phyloP scores from a whole-genome alignment of 2,888 invertebrate genomes.

The Catocala fraxini region DNA sequence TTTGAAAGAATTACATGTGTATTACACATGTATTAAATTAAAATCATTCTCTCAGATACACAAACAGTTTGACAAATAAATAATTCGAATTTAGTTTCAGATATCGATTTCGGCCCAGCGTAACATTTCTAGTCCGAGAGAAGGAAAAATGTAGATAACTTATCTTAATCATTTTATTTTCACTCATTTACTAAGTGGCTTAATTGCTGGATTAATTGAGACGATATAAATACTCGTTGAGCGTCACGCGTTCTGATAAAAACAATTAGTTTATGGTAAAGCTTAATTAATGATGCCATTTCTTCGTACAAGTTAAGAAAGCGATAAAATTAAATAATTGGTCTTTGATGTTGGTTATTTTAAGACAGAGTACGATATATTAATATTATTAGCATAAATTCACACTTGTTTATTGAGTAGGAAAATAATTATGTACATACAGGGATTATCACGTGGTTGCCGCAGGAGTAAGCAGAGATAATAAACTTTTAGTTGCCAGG shows the following conservation, averaged over 20 bases:
- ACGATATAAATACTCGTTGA: slow-evolving; percentile 49
- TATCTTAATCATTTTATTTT: slow-evolving; percentile 49
- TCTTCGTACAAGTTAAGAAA: slow-evolving; percentile 29
- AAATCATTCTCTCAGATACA: too few relatives aligned
- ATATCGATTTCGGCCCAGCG: too few relatives aligned
- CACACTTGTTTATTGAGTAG: too few relatives aligned
- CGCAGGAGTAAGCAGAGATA: too few relatives aligned
- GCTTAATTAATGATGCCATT: slow-evolving; percentile 43
- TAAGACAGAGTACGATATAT: neutral
- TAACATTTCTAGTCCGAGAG: neutral
- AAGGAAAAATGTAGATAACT: too few relatives aligned
- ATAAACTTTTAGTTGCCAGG: too few relatives aligned
- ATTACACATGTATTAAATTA: too few relatives aligned
- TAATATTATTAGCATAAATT: neutral
- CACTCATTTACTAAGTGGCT: slow-evolving; percentile 40
- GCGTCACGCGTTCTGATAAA: slow-evolving; percentile 49
- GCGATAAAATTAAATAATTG: slow-evolving; percentile 14
- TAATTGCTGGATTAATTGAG: slow-evolving; percentile 57
- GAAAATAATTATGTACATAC: too few relatives aligned
- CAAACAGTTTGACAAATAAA: too few relatives aligned
- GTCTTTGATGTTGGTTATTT: slow-evolving; percentile 6
- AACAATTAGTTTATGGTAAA: slow-evolving; percentile 49
- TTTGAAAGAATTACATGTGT: too few relatives aligned
- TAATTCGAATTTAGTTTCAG: too few relatives aligned
- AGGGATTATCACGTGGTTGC: too few relatives aligned